phyloP scores from a whole-genome alignment of 2,797 vertebrate species.

The Melanotaenia pygmaea region DNA sequence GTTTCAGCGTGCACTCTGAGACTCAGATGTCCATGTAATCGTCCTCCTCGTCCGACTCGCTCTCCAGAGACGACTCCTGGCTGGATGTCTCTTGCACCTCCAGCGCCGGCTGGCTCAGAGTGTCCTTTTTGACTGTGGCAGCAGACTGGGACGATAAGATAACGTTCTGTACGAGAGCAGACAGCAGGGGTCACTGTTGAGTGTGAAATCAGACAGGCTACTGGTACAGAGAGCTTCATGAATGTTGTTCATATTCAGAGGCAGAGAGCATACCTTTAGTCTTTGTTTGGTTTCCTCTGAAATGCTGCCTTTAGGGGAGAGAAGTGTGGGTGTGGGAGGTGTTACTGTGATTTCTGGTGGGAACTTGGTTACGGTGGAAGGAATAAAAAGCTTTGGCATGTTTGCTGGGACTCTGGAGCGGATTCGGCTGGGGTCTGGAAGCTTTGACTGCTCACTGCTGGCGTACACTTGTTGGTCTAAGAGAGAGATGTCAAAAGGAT shows the following conservation, averaged over 20 bases:
- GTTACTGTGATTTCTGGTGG: slow-evolving; percentile 99
- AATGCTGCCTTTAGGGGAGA: slow-evolving; percentile 98
- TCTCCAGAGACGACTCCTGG: slow-evolving; percentile 98
- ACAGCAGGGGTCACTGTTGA: slow-evolving; percentile 60
- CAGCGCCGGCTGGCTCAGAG: slow-evolving; percentile 93
- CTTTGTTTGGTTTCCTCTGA: slow-evolving; percentile 99
- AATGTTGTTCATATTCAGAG: background rate
- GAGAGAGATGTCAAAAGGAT: background rate
- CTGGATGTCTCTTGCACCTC: slow-evolving; percentile 98
- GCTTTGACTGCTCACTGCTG: slow-evolving; percentile 83
- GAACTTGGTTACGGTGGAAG: slow-evolving; percentile 92
- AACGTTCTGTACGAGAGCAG: slow-evolving; percentile 86
- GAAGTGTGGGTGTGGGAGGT: slow-evolving; percentile 96
- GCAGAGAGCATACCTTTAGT: slow-evolving; percentile 88
- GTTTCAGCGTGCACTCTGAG: slow-evolving; percentile 15
- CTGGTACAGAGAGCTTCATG: background rate
- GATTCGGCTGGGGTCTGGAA: slow-evolving; percentile 85
- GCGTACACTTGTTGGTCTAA: slow-evolving; percentile 81
- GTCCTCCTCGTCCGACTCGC: slow-evolving; percentile 95
- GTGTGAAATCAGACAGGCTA: background rate
- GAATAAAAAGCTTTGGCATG: slow-evolving; percentile 99
- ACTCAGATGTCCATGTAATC: slow-evolving; percentile 91
- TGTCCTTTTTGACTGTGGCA: slow-evolving; percentile 97
- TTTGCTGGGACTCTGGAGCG: slow-evolving; percentile 90
- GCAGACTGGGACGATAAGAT: slow-evolving; percentile 98